Evolutionary conservation across 2,888 invertebrate genomes (phyloP).

Genomic region (Dyspetes luteomarginatus): DNA sequence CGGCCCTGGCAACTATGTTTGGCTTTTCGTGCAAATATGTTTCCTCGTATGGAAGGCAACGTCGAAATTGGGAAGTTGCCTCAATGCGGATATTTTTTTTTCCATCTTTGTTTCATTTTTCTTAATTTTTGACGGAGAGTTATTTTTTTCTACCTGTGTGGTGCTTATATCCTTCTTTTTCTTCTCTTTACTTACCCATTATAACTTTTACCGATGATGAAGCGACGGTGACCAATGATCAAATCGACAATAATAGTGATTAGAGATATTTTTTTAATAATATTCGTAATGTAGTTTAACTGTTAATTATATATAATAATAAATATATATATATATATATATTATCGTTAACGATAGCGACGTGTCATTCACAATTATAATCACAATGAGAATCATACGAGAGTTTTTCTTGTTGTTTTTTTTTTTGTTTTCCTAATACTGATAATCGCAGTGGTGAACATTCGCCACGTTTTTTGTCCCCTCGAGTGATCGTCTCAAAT

Average conservation of each 20-base stretch:
- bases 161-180: constrained; percentile 36
- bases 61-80: constrained; percentile 35
- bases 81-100: constrained; percentile 2
- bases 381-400: constrained; percentile 59
- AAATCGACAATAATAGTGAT: constrained; percentile 60
- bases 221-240: constrained; percentile 53
- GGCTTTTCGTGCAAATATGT: constrained; percentile 39
- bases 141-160: constrained; percentile 13
- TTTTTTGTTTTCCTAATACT: constrained; percentile 56
- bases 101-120: not conserved
- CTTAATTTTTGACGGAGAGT: not conserved
- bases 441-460: constrained; percentile 54
- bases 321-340: constrained; percentile 57
- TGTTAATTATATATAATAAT: constrained; percentile 52
- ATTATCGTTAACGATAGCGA: constrained; percentile 61
- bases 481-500: not conserved
- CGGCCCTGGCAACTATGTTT: not conserved
- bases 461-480: not conserved
- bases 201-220: constrained; percentile 42
- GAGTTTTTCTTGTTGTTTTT: constrained; percentile 20
- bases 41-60: constrained; percentile 51
- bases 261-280: constrained; percentile 42
- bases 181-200: constrained; percentile 31
- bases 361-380: constrained; percentile 58
- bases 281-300: constrained; percentile 54